Evolutionary conservation across 1,140 invertebrate genomes (phyloP), one percentile per base, ranked within the genome.

Genomic region (Drosophila pruinosa): DNA sequence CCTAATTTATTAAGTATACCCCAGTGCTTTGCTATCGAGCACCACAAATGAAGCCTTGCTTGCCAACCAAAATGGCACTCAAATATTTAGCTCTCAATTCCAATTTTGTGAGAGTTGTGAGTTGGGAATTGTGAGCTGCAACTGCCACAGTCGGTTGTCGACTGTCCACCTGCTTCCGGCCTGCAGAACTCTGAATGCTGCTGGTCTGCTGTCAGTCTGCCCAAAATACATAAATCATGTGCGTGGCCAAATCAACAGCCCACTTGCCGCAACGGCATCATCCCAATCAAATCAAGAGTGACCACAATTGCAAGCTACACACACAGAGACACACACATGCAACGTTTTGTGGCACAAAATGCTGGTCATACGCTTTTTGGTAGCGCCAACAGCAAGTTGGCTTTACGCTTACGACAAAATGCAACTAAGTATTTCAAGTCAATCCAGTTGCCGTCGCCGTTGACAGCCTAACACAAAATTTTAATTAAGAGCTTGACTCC

Each of bases 291-390:
- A 34, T 34, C 31, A 34, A 34, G 31, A 34, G 31, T 34, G n/a
- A 34, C 31, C 12, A 12, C 31, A 34, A 12, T 34, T 34, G 31
- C 31, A 10, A 34, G 3, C n/a, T n/a, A 12, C 31, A 31, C 28
- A 31, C 28, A 31, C 8, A 31, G 2, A 31, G 7, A 12, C 10
- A 6, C 10, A n/a, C 3, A 2, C 3, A 12, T n/a, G 31, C 31
- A 80, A 80, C 78, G 78, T 81, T 80, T 80, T 80, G 78, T 80
- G 78, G 52, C 78, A 80, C 78, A 80, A 80, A 80, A 73, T 80
- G 77, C 67, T 80, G 61, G 59, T 67, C 77, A 70, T 78, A 78
- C 65, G 77, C 72, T 79, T 65, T 79, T 79, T 80, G 56, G 78
- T 34, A 12, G 31, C 31, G 26, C 1, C 26, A 2, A n/a, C n/a